phyloP scores from a whole-genome alignment of 2,888 invertebrate species.

The Noctua pronuba region DNA sequence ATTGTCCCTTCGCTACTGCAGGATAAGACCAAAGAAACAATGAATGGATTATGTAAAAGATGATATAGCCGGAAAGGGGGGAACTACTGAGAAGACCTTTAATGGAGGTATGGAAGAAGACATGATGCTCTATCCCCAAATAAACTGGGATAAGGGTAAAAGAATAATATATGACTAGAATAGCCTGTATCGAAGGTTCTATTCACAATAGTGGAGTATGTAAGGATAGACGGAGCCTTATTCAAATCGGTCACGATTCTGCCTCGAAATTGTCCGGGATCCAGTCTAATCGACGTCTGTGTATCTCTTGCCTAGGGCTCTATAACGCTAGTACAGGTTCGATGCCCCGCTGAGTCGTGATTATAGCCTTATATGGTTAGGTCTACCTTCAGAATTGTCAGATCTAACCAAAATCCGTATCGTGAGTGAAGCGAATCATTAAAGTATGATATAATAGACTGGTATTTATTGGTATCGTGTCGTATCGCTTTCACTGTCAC shows the following conservation, averaged over 20 bases:
- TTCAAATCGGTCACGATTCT: slow-evolving; percentile 1
- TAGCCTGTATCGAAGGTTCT: not conserved
- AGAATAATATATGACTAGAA: not conserved
- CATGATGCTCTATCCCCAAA: not conserved
- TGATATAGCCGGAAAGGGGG: not conserved
- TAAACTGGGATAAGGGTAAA: not conserved
- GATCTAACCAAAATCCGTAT: not conserved
- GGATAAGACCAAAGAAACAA: not conserved
- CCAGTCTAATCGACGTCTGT: no score
- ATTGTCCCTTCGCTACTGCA: no score
- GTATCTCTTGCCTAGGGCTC: not conserved
- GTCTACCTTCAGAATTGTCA: not conserved
- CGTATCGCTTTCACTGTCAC: not conserved
- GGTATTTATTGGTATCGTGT: not conserved
- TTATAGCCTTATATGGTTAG: not conserved
- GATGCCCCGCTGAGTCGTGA: not conserved
- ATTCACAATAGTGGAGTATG: not conserved
- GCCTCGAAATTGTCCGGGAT: not conserved
- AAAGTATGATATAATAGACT: not conserved
- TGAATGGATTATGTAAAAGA: not conserved
- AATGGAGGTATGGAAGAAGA: not conserved
- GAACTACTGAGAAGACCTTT: not conserved
- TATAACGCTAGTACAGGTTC: not conserved
- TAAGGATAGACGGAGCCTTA: not conserved
- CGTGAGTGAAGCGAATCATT: not conserved